Conservation (phyloP, 2,797 vertebrate genomes). For the Danio kyathit region DNA sequence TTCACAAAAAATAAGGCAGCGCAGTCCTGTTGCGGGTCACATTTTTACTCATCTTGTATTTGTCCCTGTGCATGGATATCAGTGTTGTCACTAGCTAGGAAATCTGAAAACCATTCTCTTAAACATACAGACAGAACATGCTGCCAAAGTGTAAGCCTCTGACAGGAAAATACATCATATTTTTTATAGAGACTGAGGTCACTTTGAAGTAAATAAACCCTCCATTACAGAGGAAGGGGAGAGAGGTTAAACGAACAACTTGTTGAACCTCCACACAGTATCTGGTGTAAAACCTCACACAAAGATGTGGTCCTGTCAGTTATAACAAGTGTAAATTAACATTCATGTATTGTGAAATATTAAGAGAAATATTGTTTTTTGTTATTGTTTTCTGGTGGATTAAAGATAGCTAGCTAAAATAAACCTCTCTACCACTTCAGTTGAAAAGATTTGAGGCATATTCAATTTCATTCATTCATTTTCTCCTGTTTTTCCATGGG, state of each 20-base stretch:
- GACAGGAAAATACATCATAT: slow-evolving; percentile 63
- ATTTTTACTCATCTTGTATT: slow-evolving; percentile 21
- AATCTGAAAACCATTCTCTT: slow-evolving; percentile 48
- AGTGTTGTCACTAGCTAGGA: slow-evolving; percentile 5
- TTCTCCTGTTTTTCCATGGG: no score
- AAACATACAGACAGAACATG: slow-evolving; percentile 50
- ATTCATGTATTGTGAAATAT: not conserved
- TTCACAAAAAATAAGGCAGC: not conserved
- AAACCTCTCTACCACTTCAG: no score
- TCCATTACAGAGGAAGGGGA: slow-evolving; percentile 50
- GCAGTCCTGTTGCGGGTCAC: not conserved
- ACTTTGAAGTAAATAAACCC: slow-evolving; percentile 58
- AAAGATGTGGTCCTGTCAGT: slow-evolving; percentile 5
- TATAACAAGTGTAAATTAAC: not conserved
- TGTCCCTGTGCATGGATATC: slow-evolving; percentile 27
- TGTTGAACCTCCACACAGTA: slow-evolving; percentile 40
- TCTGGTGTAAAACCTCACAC: slow-evolving; percentile 23
- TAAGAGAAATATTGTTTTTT: no score
- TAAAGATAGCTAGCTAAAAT: no score
- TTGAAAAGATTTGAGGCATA: no score
- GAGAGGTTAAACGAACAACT: slow-evolving; percentile 32
- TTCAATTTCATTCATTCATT: no score
- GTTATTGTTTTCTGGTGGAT: no score
- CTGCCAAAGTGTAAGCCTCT: slow-evolving; percentile 53
- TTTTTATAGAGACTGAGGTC: slow-evolving; percentile 58